phyloP scores from a whole-genome alignment of 2,113 vertebrate genomes.

The Xyliphius kryptos region DNA sequence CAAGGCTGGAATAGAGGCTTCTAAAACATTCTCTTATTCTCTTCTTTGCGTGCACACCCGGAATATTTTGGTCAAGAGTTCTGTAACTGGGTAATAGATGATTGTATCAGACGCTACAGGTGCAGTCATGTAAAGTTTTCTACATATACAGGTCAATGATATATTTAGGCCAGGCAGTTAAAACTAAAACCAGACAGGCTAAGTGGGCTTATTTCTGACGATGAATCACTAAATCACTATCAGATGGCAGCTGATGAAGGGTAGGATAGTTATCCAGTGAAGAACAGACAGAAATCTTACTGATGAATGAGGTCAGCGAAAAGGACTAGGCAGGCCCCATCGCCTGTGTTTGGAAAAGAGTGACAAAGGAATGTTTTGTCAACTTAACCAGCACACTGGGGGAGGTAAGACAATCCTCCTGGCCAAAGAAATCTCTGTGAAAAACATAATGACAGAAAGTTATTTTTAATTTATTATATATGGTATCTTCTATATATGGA shows the following conservation, averaged over 20 bases:
- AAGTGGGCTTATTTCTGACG: not conserved
- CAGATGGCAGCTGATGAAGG: slow-evolving; percentile 17
- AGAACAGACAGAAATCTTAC: slow-evolving; percentile 44
- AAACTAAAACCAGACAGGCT: not conserved
- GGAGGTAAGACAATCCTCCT: slow-evolving; percentile 5
- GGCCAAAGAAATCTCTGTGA: not conserved
- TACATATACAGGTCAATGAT: too few relatives aligned
- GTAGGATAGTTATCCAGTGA: slow-evolving; percentile 2
- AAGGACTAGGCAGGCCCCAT: slow-evolving; percentile 8
- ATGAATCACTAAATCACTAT: slow-evolving; percentile 23
- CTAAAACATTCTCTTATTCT: too few relatives aligned
- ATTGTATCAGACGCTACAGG: too few relatives aligned
- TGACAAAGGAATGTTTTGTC: slow-evolving; percentile 20
- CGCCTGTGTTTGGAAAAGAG: slow-evolving; percentile 28
- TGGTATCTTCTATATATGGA: not conserved
- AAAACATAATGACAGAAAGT: not conserved
- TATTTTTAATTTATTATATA: not conserved
- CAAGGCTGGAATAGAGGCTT: too few relatives aligned
- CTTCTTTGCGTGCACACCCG: too few relatives aligned
- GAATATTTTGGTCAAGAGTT: too few relatives aligned
- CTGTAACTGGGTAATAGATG: too few relatives aligned
- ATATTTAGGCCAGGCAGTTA: too few relatives aligned
- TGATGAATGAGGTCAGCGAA: slow-evolving; percentile 35
- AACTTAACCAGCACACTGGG: slow-evolving; percentile 15
- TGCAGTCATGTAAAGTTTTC: too few relatives aligned